Percentiles rank a stretch among this genome's conserved stretches.
Conservation (phyloP, 92 coral and sea anemone species). For the Parazoanthus atlanticus region DNA sequence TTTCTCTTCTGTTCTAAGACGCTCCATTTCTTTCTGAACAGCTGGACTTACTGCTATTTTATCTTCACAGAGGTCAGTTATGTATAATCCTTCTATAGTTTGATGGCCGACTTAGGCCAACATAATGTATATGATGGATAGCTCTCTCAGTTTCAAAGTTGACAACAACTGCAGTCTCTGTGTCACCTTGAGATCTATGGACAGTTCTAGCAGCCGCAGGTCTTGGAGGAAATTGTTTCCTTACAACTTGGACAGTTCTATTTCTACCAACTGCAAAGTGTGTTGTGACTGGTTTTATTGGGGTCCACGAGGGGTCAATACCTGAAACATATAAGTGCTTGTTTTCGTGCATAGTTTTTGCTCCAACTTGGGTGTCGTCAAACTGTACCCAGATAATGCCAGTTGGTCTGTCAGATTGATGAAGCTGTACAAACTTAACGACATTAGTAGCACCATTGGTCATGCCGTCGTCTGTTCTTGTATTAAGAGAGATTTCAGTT, state of each 20-base stretch:
- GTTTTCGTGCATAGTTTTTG: conserved; percentile 66
- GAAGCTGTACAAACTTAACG: conserved; percentile 56
- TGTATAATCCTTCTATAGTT: conserved; percentile 67
- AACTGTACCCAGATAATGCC: conserved; percentile 77
- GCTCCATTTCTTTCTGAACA: no score
- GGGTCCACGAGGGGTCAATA: conserved; percentile 73
- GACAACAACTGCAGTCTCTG: conserved; percentile 69
- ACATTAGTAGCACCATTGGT: conserved; percentile 68
- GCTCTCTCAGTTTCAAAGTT: conserved; percentile 59
- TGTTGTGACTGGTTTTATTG: conserved; percentile 72
- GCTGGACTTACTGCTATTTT: no score
- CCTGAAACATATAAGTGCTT: conserved; percentile 61
- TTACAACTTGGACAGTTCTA: conserved; percentile 65
- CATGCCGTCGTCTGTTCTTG: conserved; percentile 62
- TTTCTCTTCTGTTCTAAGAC: no score
- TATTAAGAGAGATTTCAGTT: conserved; percentile 54
- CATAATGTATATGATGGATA: conserved; percentile 79
- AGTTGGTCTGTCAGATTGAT: conserved; percentile 59
- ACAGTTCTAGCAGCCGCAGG: conserved; percentile 75
- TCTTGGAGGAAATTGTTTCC: conserved; percentile 75
- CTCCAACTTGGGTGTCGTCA: conserved; percentile 67
- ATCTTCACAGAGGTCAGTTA: conserved; percentile 71
- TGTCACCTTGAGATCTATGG: conserved; percentile 77
- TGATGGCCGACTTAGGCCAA: conserved; percentile 73
- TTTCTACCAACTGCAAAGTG: conserved; percentile 77